Evolutionary conservation across 2,113 vertebrate species (phyloP), one percentile per base, ranked within the genome.

Genomic region (Gopherus evgoodei): DNA sequence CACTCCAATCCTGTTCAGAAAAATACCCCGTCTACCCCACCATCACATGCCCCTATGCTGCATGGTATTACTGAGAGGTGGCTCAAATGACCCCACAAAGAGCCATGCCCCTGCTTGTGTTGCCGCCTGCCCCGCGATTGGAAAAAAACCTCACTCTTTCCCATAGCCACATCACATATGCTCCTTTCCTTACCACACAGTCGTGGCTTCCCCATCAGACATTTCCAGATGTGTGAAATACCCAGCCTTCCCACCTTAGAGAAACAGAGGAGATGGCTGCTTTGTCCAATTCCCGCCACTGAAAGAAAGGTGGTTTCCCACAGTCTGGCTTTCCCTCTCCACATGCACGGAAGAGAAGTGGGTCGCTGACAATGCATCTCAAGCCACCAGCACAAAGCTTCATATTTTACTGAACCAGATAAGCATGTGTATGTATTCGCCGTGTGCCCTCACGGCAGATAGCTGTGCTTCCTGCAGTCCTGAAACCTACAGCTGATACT

Each of bases 401-500:
- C 0, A 38, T 81, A 95, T 95, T 80, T 90, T 94, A 84, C 59
- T 92, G 52, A 80, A 22, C 91, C 83, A 84, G 19, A 86, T 90
- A 53, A 72, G 88, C 42, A 56, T 92, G 96, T 89, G 54, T 62
- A 25, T 78, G 89, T 86, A 95, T 87, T 52, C 38, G 5, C 47
- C 52, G 93, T 86, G 91, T 5, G 16, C 85, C 76, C 80, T 69
- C 80, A 86, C 78, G 57, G 14, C 62, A 90, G 75, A 84, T 87
- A 93, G 31, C 76, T 94, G 91, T 79, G 49, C 25, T 35, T 80
- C 83, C 90, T 91, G 52, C 84, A 86, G 3, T 81, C 87, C 90
- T 87, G 95, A 94, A 56, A 92, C 62, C 56, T 88, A 85, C 89
- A 84, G 52, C 1, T 78, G 72, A 83, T 84, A 89, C 87, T 72